Evolutionary conservation across 2,113 vertebrate species (phyloP).

Genomic region (Ceratotherium simum): DNA sequence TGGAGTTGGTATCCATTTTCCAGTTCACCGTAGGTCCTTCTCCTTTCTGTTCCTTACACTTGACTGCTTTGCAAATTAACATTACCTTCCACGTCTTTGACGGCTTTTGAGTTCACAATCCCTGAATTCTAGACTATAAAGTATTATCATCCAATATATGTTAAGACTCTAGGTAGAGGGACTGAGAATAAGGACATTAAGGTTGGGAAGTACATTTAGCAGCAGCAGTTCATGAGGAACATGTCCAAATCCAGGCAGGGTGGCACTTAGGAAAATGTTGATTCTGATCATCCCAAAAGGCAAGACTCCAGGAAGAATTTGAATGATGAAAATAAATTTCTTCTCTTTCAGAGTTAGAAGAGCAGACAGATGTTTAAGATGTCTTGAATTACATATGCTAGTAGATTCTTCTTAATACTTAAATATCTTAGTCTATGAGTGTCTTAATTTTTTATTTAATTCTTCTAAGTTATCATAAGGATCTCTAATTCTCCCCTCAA

Average conservation of each 20-base stretch:
- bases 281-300: background rate
- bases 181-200: background rate
- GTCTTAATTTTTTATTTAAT: slow-evolving; percentile 23
- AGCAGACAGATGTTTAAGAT: background rate
- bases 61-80: background rate
- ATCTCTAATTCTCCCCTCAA: background rate
- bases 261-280: background rate
- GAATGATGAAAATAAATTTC: background rate
- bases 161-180: background rate
- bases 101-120: background rate
- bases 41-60: background rate
- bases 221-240: background rate
- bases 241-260: background rate
- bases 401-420: background rate
- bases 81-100: background rate
- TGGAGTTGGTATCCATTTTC: background rate
- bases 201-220: background rate
- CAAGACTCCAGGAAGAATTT: background rate
- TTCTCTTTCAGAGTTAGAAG: background rate
- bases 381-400: background rate
- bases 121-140: background rate
- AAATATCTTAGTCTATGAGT: background rate
- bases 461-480: background rate
- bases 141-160: background rate
- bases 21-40: background rate